Evolutionary conservation across 1,140 invertebrate genomes (phyloP).

Genomic region (Sycophaga agraensis): DNA sequence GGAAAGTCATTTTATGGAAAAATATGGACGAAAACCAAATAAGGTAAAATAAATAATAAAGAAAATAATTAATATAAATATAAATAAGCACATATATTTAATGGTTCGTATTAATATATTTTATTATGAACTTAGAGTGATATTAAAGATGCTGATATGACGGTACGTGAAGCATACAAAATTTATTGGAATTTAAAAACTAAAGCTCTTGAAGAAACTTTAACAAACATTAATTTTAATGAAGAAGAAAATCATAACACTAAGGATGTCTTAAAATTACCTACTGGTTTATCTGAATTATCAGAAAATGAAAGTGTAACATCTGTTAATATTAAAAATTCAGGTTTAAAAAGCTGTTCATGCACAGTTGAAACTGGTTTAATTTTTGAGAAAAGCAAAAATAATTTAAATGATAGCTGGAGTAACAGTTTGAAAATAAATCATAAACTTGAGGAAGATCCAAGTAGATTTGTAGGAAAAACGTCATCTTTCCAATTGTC

Average conservation of each 20-base stretch:
- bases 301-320: too few relatives aligned
- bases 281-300: too few relatives aligned
- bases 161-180: conserved; percentile 76
- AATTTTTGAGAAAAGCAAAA: conserved; percentile 14
- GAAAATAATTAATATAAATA: conserved; percentile 48
- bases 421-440: conserved; percentile 59
- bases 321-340: too few relatives aligned
- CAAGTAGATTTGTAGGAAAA: conserved; percentile 45
- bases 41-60: conserved; percentile 68
- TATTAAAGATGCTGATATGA: conserved; percentile 70
- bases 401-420: conserved; percentile 59
- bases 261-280: too few relatives aligned
- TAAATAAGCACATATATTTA: not conserved
- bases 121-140: conserved; percentile 62
- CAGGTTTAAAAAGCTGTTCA: not conserved
- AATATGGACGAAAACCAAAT: conserved; percentile 68
- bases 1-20: conserved; percentile 75
- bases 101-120: conserved; percentile 7
- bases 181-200: conserved; percentile 80
- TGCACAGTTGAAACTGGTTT: not conserved
- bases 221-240: conserved; percentile 57
- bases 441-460: conserved; percentile 34
- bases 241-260: conserved; percentile 40
- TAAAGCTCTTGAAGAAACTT: conserved; percentile 67
- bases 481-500: conserved; percentile 58